phyloP scores from a whole-genome alignment of 2,113 vertebrate genomes.

The Barnardius zonarius region DNA sequence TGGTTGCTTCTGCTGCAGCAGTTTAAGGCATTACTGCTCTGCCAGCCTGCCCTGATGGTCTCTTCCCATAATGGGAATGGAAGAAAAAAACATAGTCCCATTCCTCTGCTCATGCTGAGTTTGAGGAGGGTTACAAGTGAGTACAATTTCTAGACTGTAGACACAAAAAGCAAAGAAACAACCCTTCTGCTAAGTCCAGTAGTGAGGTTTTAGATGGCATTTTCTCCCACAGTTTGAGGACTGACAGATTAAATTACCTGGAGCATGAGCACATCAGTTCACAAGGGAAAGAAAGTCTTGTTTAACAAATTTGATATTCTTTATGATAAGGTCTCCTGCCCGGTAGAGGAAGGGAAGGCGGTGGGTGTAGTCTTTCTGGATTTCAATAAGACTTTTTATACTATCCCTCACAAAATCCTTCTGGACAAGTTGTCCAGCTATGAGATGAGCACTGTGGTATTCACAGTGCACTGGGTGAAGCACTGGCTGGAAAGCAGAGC shows the following conservation, averaged over 20 bases:
- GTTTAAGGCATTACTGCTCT: neutral
- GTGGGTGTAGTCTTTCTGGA: neutral
- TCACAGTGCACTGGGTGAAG: neutral
- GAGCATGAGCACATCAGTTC: neutral
- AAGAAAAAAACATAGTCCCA: neutral
- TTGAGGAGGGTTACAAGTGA: neutral
- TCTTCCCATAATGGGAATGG: neutral
- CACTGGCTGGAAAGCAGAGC: neutral
- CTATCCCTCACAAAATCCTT: neutral
- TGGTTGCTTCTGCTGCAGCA: neutral
- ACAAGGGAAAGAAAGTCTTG: neutral
- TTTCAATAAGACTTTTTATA: neutral
- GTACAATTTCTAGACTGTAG: neutral
- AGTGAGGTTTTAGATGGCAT: neutral
- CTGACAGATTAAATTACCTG: neutral
- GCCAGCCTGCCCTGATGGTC: neutral
- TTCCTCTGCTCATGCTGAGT: neutral
- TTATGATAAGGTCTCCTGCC: neutral
- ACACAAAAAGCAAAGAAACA: neutral
- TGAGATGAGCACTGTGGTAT: rapidly evolving
- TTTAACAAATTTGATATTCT: neutral
- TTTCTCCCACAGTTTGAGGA: neutral
- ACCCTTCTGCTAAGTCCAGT: neutral
- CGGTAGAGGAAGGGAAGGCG: neutral
- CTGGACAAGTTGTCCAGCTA: neutral